Base-by-base conservation (phyloP, 2,888 invertebrate species). In the Nomada fucata region DNA sequence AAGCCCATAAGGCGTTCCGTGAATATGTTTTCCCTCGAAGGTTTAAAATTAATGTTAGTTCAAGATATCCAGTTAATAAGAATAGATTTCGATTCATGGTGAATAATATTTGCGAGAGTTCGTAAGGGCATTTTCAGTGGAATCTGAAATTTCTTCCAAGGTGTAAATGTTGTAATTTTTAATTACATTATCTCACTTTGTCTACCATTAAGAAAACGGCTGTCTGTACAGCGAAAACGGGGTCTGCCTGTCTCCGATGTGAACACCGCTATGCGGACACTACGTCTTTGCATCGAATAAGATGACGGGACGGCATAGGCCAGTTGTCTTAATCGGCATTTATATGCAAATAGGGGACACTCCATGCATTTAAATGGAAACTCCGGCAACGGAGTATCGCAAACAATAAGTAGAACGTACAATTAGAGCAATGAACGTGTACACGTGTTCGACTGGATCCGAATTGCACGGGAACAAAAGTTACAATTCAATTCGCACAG, bases 311-410 rank as follows among this genome's bases (percentile, higher is more conserved):
- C 42, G 55, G 63, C 70, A 71, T 67, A 13, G 20, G 23, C 64
- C 44, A 63, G 50, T 70, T 26, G 65, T 67, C 67, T 61, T 52
- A 59, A 73, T 77, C 57, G 26, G 64, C 50, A 73, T 80, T 80
- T 69, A 69, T 18, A 80, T 77, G 80, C 53, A 79, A 79, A 76
- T 80, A 47, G 59, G 73, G 42, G 44, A 4, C 69, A 18, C 61
- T 36, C 55, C 36, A 42, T 79, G 71, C 70, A 79, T 79, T 71
- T 71, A 63, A 67, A 79, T 79, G 68, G 47, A 64, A 68, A 64
- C 60, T 29, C 26, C 61, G 59, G n/a, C 26, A 44, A 71, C 47
- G 10, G 61, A 68, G 52, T 68, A 72, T 68, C 29, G 36, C 53
- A 63, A 57, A 72, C 50, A 69, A 77, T 69, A 77, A 73, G 29